Evolutionary conservation across 2,113 vertebrate species (phyloP).

Genomic region (Eonycteris spelaea): DNA sequence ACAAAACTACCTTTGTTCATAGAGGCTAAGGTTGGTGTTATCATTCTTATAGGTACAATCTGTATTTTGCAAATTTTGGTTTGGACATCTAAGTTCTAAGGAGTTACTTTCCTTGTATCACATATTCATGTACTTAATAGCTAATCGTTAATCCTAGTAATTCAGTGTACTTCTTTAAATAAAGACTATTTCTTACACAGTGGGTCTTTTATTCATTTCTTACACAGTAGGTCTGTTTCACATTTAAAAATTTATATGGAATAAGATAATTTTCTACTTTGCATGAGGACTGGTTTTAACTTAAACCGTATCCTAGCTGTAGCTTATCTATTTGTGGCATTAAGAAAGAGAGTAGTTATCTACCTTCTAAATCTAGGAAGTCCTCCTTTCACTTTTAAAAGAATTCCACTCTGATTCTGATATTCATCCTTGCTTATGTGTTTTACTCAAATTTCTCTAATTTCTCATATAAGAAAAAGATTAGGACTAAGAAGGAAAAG

Average conservation of each 20-base stretch:
- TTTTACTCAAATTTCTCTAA: background rate
- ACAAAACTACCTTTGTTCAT: background rate
- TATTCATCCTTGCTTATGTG: background rate
- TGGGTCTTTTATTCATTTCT: background rate
- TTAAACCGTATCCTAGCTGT: background rate
- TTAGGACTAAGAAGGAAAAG: background rate
- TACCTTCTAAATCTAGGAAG: background rate
- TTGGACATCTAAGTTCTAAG: background rate
- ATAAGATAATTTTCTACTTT: background rate
- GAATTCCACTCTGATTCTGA: background rate
- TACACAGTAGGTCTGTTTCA: background rate
- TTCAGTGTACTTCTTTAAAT: background rate
- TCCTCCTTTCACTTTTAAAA: background rate
- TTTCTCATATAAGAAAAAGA: background rate
- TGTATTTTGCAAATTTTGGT: background rate
- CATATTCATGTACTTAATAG: background rate
- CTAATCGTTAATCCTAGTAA: background rate
- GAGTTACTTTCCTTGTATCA: background rate
- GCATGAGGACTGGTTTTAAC: background rate
- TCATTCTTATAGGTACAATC: background rate
- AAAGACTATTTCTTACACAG: background rate
- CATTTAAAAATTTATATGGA: background rate
- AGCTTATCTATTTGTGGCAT: background rate
- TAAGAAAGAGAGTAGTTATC: background rate
- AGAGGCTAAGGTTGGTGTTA: background rate